A percentile compares a stretch with the other conserved stretches of the same genome.
Evolutionary conservation across 2,888 invertebrate species (phyloP).

Genomic region (Unio pictorum): DNA sequence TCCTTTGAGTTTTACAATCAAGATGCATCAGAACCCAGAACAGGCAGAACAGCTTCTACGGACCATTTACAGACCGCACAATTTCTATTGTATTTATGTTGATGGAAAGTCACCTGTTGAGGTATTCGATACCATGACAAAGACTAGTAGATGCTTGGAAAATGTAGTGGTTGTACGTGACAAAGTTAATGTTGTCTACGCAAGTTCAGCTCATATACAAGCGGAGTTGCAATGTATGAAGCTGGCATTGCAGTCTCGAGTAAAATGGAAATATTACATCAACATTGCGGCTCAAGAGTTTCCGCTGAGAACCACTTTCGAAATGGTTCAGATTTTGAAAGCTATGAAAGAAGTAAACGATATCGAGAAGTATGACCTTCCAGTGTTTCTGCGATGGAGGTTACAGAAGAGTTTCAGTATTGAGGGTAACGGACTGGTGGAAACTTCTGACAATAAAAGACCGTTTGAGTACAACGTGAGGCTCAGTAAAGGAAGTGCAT

Average conservation of each 20-base stretch:
- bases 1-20: constrained; percentile 50
- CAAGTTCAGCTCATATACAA: constrained; percentile 37
- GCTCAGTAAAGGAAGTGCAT: constrained; percentile 39
- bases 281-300: constrained; percentile 66
- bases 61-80: constrained; percentile 57
- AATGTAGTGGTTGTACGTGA: constrained; percentile 45
- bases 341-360: constrained; percentile 66
- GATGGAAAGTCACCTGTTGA: constrained; percentile 38
- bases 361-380: constrained; percentile 32
- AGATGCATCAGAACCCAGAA: constrained; percentile 38
- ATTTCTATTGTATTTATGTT: constrained; percentile 63
- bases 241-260: constrained; percentile 7
- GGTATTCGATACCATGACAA: constrained; percentile 24
- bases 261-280: constrained; percentile 48
- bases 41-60: constrained; percentile 53
- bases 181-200: constrained; percentile 37
- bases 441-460: constrained; percentile 10
- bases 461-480: constrained; percentile 11
- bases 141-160: constrained; percentile 37
- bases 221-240: constrained; percentile 50
- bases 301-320: constrained; percentile 66
- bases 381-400: constrained; percentile 18
- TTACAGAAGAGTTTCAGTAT: constrained; percentile 15
- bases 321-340: constrained; percentile 64
- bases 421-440: constrained; percentile 13